These are phyloP conservation scores for Diceros bicornis DNA, from an alignment of 2,797 vertebrate genomes.

Conservation along the genomic window DNA sequence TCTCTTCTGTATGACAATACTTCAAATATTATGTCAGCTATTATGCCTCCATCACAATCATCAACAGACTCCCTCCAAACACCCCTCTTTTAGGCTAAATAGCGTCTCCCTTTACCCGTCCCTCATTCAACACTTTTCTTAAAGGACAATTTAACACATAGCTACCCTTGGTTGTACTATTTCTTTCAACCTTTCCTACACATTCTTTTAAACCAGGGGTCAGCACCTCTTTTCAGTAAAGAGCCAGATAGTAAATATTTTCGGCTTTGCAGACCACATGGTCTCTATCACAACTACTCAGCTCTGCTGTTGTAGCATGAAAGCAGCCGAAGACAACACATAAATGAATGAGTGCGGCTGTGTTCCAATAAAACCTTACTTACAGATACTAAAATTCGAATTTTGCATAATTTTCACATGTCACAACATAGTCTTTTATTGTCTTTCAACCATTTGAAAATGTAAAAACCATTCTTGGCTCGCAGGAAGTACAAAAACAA, in stretches of 20 bases:
- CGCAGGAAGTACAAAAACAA: conserved; percentile 31
- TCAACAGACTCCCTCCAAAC: background rate
- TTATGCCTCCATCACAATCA: background rate
- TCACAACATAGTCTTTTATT: conserved; percentile 29
- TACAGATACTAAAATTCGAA: background rate
- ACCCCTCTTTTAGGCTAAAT: background rate
- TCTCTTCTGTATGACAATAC: background rate
- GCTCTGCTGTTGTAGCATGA: background rate
- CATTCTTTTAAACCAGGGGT: conserved; percentile 31
- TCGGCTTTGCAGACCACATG: background rate
- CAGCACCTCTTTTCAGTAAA: conserved; percentile 3
- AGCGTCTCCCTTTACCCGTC: background rate
- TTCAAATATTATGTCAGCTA: background rate
- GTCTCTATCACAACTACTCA: conserved; percentile 29
- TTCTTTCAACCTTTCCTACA: background rate
- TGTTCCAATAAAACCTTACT: conserved; percentile 57
- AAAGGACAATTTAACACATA: background rate
- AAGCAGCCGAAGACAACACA: background rate
- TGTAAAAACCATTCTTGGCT: conserved; percentile 43
- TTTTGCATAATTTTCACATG: conserved; percentile 28
- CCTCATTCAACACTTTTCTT: background rate
- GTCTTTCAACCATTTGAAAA: conserved; percentile 38
- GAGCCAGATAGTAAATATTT: conserved; percentile 37
- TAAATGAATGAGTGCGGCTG: background rate
- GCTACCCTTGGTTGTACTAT: background rate